phyloP scores from a whole-genome alignment of 2,888 invertebrate species.

The Trichogramma dendrolimi region DNA sequence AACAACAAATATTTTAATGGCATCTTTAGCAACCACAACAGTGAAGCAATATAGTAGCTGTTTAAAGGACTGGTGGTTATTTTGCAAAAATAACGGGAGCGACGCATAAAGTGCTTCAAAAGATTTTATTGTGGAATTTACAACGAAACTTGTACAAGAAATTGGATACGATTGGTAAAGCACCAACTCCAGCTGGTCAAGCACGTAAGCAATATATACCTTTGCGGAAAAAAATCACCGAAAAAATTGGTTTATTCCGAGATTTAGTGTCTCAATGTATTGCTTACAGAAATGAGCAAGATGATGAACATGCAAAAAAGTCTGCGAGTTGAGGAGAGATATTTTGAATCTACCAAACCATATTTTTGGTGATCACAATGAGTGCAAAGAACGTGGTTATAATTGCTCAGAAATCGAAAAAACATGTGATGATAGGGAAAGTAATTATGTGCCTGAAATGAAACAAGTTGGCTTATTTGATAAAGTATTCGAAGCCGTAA shows the following conservation, averaged over 20 bases:
- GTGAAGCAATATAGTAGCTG: no score
- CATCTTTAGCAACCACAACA: no score
- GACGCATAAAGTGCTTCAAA: no score
- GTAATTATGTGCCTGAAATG: constrained; percentile 20
- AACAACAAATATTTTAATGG: no score
- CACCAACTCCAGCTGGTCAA: neutral
- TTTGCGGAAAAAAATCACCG: neutral
- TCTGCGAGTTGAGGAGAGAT: constrained; percentile 5
- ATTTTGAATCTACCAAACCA: constrained; percentile 26
- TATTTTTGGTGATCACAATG: constrained; percentile 30
- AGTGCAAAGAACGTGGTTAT: constrained; percentile 14
- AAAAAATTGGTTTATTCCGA: no score
- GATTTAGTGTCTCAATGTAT: no score
- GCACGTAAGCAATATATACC: neutral
- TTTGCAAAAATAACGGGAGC: no score
- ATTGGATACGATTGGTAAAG: neutral
- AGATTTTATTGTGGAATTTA: no score
- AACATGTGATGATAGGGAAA: no score
- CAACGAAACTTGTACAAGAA: constrained; percentile 31
- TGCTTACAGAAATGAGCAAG: no score
- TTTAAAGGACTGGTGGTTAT: no score
- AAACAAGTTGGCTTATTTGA: constrained; percentile 19
- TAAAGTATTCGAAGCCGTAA: constrained; percentile 12
- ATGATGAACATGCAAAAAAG: neutral
- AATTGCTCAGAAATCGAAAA: neutral